Base-by-base conservation (phyloP, 2,797 vertebrate genomes). In the Enteromius paludinosus region DNA sequence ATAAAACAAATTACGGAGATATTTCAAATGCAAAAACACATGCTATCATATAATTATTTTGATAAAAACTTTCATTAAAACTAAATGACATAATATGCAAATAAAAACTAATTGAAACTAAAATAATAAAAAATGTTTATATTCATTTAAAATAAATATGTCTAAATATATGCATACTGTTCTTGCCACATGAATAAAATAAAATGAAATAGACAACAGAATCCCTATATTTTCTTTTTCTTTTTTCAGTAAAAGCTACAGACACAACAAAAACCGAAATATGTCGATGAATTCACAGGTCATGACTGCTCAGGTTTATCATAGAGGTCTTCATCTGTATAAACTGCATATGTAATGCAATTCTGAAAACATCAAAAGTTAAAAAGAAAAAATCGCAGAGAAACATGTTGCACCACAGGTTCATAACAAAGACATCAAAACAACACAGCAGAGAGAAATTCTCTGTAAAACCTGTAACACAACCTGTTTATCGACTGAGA, bases 401-500 rank as follows among this genome's bases (percentile, higher is more conserved):
- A 73, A 87, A 77, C 73, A 56, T 64, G 49, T 81, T 61, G 65
- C 49, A 23, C 33, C 14, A 7, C 54, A 33, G 43, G 49, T 73
- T 78, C 65, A 62, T 65, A 68, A 81, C 43, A 85, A 11, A 25
- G 18, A 18, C 7, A 33, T 78, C 30, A 43, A 83, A 69, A 77
- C 65, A 83, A 85, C 62, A 5, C 18, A 15, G 20, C 45, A 35
- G 18, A n/a, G 5, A 66, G 35, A 74, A 38, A 59, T 64, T 43
- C 25, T 28, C 52, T 25, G 69, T 71, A 43, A 56, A 68, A 66
- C 72, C 28, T 54, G 47, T 30, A 43, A 52, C 1, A 41, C 12
- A 83, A 81, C 83, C 49, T 78, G 81, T 85, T 83, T 54, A 23
- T 77, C 61, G 65, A 68, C 69, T 35, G 54, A 30, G 65, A 10